These are phyloP conservation scores for Eurytoma adleriae DNA, from an alignment of 2,888 invertebrate species.

Conservation along the genomic window DNA sequence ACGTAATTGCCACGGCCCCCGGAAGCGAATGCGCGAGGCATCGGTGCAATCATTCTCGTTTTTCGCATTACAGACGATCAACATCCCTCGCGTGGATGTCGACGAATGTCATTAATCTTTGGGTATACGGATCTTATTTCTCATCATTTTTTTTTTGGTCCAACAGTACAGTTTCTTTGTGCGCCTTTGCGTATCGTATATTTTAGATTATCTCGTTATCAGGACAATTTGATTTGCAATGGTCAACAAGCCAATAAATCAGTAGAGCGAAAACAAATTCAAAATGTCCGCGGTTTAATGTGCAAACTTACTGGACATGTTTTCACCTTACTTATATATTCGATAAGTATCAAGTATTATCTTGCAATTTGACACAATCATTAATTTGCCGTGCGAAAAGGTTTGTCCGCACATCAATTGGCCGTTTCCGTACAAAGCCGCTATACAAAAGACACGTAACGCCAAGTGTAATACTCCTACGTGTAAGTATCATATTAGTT, in stretches of 20 bases:
- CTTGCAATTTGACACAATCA: constrained; percentile 25
- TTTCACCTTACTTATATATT: background rate
- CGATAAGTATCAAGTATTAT: constrained; percentile 10
- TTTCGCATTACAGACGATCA: background rate
- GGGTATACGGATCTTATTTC: constrained; percentile 20
- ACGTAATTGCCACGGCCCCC: background rate
- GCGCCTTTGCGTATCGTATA: constrained; percentile 45
- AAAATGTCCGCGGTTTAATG: background rate
- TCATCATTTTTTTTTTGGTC: constrained; percentile 47
- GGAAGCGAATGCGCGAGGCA: constrained; percentile 22
- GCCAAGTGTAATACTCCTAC: constrained; percentile 9
- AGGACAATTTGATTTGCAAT: constrained; percentile 27
- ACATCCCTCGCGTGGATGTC: background rate
- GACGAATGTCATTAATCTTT: constrained; percentile 12
- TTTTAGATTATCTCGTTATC: constrained; percentile 1
- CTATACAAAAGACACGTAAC: constrained; percentile 14
- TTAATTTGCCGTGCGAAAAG: constrained; percentile 22
- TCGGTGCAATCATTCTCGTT: constrained; percentile 22
- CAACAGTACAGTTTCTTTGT: constrained; percentile 48
- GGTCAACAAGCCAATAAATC: constrained; percentile 20
- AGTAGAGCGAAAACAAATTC: background rate
- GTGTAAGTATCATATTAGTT: background rate
- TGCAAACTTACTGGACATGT: background rate
- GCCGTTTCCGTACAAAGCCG: background rate
- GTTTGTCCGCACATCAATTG: background rate